Conservation (phyloP, 1,140 invertebrate species). For the Drosophila parabipectinata region DNA sequence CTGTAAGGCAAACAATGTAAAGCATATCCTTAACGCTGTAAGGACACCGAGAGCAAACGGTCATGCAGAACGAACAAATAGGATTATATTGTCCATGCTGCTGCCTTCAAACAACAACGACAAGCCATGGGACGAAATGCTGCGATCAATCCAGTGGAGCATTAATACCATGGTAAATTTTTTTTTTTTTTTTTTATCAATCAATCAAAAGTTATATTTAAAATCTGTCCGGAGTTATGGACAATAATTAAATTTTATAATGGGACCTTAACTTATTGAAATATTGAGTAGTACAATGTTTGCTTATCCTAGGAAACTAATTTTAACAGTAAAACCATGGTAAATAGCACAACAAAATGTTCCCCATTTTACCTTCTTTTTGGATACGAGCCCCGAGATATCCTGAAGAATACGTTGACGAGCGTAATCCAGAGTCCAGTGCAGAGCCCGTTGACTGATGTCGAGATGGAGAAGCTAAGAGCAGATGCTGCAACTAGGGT, state of each 20-base stretch:
- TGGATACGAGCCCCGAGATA: not conserved
- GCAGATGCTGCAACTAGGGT: slow-evolving; percentile 6
- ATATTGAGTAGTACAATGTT: no score
- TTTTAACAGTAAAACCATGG: no score
- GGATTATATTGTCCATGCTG: not conserved
- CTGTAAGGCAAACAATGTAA: slow-evolving; percentile 1
- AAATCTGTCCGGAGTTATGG: no score
- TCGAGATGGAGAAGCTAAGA: not conserved
- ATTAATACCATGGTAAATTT: no score
- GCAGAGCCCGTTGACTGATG: not conserved
- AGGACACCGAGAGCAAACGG: slow-evolving; percentile 4
- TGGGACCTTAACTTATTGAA: no score
- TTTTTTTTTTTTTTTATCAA: no score
- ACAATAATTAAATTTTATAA: no score
- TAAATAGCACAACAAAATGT: not conserved
- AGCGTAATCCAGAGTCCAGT: not conserved
- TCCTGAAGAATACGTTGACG: not conserved
- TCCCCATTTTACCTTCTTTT: slow-evolving; percentile 2
- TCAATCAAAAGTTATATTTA: no score
- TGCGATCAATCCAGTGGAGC: no score
- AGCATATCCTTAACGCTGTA: slow-evolving; percentile 7
- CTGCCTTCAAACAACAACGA: no score
- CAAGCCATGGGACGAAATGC: no score
- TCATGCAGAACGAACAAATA: not conserved
- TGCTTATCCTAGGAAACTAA: no score